Conservation (phyloP, 2,113 vertebrate species). For the Acanthochromis polyacanthus region DNA sequence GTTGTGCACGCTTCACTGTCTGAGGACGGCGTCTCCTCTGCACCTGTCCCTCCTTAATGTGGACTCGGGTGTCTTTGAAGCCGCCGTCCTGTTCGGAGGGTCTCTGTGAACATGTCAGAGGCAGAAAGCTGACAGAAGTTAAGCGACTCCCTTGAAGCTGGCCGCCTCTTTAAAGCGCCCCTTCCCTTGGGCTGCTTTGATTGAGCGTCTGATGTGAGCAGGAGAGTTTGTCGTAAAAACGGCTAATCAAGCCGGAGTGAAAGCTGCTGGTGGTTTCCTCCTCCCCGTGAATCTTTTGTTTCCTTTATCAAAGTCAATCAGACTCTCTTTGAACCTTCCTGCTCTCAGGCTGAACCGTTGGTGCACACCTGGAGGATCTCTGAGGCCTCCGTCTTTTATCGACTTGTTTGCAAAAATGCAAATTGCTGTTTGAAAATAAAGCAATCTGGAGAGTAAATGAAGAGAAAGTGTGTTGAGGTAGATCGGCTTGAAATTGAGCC, state of each 20-base stretch:
- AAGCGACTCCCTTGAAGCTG: slow-evolving; percentile 44
- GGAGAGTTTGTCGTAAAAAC: slow-evolving; percentile 12
- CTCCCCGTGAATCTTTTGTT: slow-evolving; percentile 29
- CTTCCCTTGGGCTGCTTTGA: slow-evolving; percentile 36
- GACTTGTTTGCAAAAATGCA: slow-evolving; percentile 43
- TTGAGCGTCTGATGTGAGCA: slow-evolving; percentile 49
- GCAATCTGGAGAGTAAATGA: slow-evolving; percentile 69
- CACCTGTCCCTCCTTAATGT: slow-evolving; percentile 72
- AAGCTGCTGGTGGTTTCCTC: slow-evolving; percentile 46
- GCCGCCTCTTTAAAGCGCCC: slow-evolving; percentile 20
- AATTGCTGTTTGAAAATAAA: slow-evolving; percentile 46
- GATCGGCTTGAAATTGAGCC: not conserved
- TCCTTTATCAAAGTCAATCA: slow-evolving; percentile 56
- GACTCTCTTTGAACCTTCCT: slow-evolving; percentile 34
- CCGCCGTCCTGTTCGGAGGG: slow-evolving; percentile 17
- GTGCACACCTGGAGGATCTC: not conserved
- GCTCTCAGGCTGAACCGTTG: slow-evolving; percentile 11
- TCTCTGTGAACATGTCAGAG: slow-evolving; percentile 47
- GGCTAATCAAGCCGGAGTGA: slow-evolving; percentile 50
- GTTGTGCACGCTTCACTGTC: slow-evolving; percentile 2
- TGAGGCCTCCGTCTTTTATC: slow-evolving; percentile 17
- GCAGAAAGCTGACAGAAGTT: slow-evolving; percentile 58
- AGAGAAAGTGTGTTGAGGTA: slow-evolving; percentile 58
- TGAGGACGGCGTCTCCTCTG: slow-evolving; percentile 5
- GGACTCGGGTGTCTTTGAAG: slow-evolving; percentile 63